Base-by-base conservation (phyloP, 2,888 invertebrate genomes). In the Nipponacmea schrenckii region DNA sequence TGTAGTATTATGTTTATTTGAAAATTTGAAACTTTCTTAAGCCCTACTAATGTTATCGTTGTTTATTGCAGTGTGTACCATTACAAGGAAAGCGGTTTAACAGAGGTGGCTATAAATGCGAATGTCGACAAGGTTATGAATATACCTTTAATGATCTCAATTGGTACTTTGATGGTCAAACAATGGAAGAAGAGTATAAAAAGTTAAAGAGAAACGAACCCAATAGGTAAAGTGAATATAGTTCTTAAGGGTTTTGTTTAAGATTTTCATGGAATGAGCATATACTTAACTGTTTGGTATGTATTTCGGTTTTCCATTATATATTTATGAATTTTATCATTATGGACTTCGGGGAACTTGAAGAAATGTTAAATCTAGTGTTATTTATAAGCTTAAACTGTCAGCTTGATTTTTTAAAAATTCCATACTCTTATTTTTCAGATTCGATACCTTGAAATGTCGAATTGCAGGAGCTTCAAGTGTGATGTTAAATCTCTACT, bases 21-120 rank as follows among this genome's bases (percentile, higher is more conserved):
- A 5, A 39, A 39, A 7, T 7, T 10, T 31, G 31, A 39, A 8
- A 39, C 10, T 10, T 8, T 39, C 10, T 39, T 39, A 39, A n/a
- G n/a, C n/a, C n/a, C n/a, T n/a, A 39, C 39, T 39, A 8, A 10
- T 39, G 39, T 39, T 39, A 39, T 62, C n/a, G 39, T 64, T 62
- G n/a, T 31, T 76, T 74, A 64, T 48, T 50, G 24, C 90, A 98
- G 97, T 98, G 98, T 88, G 96, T 97, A 56, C 96, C 97, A 10
- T 94, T 97, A 80, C 92, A 94, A 83, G 97, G 97, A 0, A 93
- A 97, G 86, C 95, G 96, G 50, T 98, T 96, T 89, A 94, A 95
- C 79, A 92, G 93, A 4, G 98, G 98, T 69, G 97, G 96, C 63
- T 98, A 98, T 91, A 98, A 98, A 90, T 98, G 98, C 90, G 97